These are phyloP conservation scores for Calephelis perditalis DNA, from an alignment of 2,888 invertebrate species.

Conservation along the genomic window DNA sequence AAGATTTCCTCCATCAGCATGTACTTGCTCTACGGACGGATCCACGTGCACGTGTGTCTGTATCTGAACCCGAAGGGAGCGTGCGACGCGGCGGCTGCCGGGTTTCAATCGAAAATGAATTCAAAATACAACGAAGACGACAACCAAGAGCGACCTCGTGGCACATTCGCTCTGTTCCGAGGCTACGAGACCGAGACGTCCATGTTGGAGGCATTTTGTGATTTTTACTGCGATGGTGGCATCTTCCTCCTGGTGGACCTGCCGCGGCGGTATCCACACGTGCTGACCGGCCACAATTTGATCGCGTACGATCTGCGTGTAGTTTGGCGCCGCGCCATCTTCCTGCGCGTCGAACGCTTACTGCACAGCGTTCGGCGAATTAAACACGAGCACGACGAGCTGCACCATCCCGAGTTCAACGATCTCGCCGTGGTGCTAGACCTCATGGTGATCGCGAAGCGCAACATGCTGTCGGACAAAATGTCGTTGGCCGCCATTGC, in stretches of 20 bases:
- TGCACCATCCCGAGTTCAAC: too few species aligned
- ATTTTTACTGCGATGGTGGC: slow-evolving; percentile 11
- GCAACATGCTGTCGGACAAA: too few species aligned
- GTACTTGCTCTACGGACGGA: slow-evolving; percentile 5
- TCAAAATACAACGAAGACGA: slow-evolving; percentile 11
- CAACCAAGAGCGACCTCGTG: slow-evolving; percentile 1
- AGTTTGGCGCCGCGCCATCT: too few species aligned
- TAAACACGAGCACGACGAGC: too few species aligned
- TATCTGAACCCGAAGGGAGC: slow-evolving; percentile 7
- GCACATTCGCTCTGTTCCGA: slow-evolving; percentile 13
- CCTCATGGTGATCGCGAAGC: too few species aligned
- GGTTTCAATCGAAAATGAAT: slow-evolving; percentile 13
- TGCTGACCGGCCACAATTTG: slow-evolving; percentile 11
- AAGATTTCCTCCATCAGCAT: too few species aligned
- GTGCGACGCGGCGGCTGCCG: slow-evolving; percentile 12
- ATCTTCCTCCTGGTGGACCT: slow-evolving; percentile 13
- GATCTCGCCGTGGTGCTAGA: too few species aligned
- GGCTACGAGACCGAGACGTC: slow-evolving; percentile 12
- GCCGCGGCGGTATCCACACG: slow-evolving; percentile 13
- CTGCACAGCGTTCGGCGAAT: too few species aligned
- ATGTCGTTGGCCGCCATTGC: slow-evolving; percentile 12
- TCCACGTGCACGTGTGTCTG: slow-evolving; percentile 15
- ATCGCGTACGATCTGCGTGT: too few species aligned
- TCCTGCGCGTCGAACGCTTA: too few species aligned
- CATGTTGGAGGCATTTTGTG: slow-evolving; percentile 12